Base-by-base conservation (phyloP, 2,888 invertebrate genomes). In the Nymphalis c-album region DNA sequence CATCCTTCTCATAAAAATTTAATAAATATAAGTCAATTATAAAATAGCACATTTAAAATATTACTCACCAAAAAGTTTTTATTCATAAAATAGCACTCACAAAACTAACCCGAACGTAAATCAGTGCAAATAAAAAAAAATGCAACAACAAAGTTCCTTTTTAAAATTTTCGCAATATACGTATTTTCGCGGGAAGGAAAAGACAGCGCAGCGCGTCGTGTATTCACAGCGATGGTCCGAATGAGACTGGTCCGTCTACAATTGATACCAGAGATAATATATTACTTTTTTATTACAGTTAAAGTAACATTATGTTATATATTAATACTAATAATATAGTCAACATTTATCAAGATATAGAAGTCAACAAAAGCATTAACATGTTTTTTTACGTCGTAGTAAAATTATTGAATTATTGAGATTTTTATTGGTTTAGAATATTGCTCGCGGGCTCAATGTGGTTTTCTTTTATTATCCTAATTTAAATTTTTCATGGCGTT, bases 261-360 rank as follows among this genome's bases (percentile, higher is more conserved):
- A 45, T 31, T 69, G 62, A 65, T 65, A 69, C 64, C 46, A 59
- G 58, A 58, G 68, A 69, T 65, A 57, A 40, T 40, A 40, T 40
- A 40, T 40, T 40, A 59, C 59, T 47, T 59, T 62, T 67, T 62
- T 50, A 61, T 62, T 35, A 67, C 51, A 31, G 10, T 57, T 64
- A 35, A 50, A 51, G 47, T 45, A 59, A 60, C 51, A 61, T 58
- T 18, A 60, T 35, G 57, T 35, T 26, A 64, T 71, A 68, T 67
- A 69, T 63, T 60, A 61, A 67, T 53, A 67, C 67, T 71, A 59
- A 62, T 69, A 63, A 48, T 48, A 48, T 62, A 62, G 62, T 65
- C 58, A 61, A 57, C 62, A 51, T 67, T 55, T 67, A 67, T 59
- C 48, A 58, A 51, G 62, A 67, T 57, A 31, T 18, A 40, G 53